A percentile compares a stretch with the other conserved stretches of the same genome.
phyloP scores from a whole-genome alignment of 1,140 invertebrate species.

The Aphelenchoides fujianensis region DNA sequence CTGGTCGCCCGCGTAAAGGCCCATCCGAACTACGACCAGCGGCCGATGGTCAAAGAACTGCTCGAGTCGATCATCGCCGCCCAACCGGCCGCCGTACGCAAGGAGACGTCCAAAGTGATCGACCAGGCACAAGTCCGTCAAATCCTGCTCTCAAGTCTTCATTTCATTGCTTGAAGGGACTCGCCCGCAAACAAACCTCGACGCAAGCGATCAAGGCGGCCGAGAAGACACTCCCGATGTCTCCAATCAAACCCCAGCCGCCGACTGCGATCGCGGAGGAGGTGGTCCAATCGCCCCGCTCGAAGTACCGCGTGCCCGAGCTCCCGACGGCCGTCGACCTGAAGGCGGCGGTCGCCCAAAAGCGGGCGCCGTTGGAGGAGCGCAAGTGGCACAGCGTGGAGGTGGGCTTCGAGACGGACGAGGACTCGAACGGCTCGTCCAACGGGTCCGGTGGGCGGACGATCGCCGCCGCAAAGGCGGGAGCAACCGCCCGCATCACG shows the following conservation, averaged over 20 bases:
- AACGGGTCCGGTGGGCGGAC: slow-evolving; percentile 17
- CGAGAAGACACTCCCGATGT: slow-evolving; percentile 9
- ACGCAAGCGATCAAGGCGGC: slow-evolving; percentile 3
- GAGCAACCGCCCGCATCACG: slow-evolving; percentile 23
- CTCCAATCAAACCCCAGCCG: slow-evolving; percentile 20
- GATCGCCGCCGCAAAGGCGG: neutral
- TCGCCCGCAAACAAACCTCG: slow-evolving; percentile 13
- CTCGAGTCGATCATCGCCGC: slow-evolving; percentile 59
- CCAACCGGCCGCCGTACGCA: slow-evolving; percentile 56
- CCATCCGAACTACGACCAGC: slow-evolving; percentile 56
- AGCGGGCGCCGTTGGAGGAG: slow-evolving; percentile 37
- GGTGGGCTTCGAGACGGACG: slow-evolving; percentile 57
- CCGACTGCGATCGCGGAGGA: slow-evolving; percentile 13
- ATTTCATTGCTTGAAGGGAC: slow-evolving; percentile 18
- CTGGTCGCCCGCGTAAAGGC: slow-evolving; percentile 55
- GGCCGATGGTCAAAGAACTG: slow-evolving; percentile 61
- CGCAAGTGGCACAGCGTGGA: slow-evolving; percentile 56
- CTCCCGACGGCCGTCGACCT: slow-evolving; percentile 34
- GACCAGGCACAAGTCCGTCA: slow-evolving; percentile 48
- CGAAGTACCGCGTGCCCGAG: slow-evolving; percentile 44
- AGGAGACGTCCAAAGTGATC: slow-evolving; percentile 58
- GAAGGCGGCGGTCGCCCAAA: slow-evolving; percentile 24
- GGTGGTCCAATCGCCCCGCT: neutral
- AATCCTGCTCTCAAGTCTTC: slow-evolving; percentile 3
- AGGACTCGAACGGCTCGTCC: slow-evolving; percentile 46